phyloP scores from a whole-genome alignment of 1,140 invertebrate species.

The Daktulosphaira vitifoliae region DNA sequence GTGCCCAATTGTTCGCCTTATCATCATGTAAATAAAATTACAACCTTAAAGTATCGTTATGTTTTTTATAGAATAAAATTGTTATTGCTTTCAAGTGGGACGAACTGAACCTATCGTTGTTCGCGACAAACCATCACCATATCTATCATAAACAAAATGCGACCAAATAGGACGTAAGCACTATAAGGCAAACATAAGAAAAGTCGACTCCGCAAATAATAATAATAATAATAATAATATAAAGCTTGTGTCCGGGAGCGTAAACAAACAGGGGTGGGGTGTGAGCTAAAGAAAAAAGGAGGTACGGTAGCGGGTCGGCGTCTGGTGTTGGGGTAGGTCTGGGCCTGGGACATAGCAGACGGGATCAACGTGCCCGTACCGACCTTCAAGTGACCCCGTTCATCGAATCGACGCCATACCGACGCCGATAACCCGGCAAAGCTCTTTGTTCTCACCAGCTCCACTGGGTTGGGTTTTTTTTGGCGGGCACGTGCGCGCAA shows the following conservation, averaged over 20 bases:
- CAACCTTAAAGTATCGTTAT: no score
- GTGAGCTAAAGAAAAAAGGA: neutral
- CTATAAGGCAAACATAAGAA: no score
- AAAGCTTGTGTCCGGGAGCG: neutral
- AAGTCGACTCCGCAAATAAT: neutral
- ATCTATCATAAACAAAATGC: no score
- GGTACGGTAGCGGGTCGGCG: neutral
- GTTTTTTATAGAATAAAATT: no score
- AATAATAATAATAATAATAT: no score
- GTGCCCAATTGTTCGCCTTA: no score
- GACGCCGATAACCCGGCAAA: constrained; percentile 19
- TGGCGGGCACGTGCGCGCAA: constrained; percentile 6
- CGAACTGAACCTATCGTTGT: no score
- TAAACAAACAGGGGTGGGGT: constrained; percentile 6
- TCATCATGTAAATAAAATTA: no score
- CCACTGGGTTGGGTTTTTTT: constrained; percentile 6
- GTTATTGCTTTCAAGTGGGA: no score
- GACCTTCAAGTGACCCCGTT: constrained; percentile 28
- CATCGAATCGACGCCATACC: constrained; percentile 18
- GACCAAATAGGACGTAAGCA: no score
- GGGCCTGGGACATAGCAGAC: constrained; percentile 7
- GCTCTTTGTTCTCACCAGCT: constrained; percentile 5
- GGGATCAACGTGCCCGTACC: constrained; percentile 25
- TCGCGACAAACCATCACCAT: no score
- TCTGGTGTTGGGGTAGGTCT: constrained; percentile 26